phyloP scores from a whole-genome alignment of 1,140 invertebrate species.

The Drosophila truncata region DNA sequence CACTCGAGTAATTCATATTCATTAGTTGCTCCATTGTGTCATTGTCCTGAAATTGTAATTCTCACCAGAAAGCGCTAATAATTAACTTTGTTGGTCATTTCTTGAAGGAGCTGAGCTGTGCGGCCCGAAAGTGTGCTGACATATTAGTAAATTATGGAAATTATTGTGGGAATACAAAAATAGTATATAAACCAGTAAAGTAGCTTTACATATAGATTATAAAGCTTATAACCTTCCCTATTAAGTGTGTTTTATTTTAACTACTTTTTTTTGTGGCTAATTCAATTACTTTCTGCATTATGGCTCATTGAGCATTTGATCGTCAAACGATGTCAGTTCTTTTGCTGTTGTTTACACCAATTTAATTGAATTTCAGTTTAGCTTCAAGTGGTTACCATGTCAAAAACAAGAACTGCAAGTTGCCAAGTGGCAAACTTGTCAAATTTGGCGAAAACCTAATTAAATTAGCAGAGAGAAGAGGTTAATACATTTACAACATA shows the following conservation, averaged over 20 bases:
- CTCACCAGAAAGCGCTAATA: slow-evolving; percentile 49
- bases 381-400: slow-evolving; percentile 26
- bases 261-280: slow-evolving; percentile 11
- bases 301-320: slow-evolving; percentile 26
- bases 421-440: slow-evolving; percentile 9
- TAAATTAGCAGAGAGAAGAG: slow-evolving; percentile 13
- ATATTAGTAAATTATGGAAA: background rate
- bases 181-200: background rate
- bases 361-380: slow-evolving; percentile 60
- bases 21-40: slow-evolving; percentile 73
- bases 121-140: slow-evolving; percentile 17
- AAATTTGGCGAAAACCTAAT: slow-evolving; percentile 47
- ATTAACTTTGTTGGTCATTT: slow-evolving; percentile 41
- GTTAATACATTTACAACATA: background rate
- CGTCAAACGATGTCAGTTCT: slow-evolving; percentile 11
- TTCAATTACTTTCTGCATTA: slow-evolving; percentile 8
- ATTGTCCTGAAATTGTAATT: slow-evolving; percentile 58
- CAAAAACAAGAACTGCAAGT: slow-evolving; percentile 35
- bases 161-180: background rate
- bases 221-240: no score
- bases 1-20: slow-evolving; percentile 74
- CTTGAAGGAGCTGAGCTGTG: background rate
- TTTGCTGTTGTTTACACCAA: slow-evolving; percentile 48
- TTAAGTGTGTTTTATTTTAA: background rate
- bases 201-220: no score